Base-by-base conservation (phyloP, 1,140 invertebrate genomes). In the Drosophila nikananu region DNA sequence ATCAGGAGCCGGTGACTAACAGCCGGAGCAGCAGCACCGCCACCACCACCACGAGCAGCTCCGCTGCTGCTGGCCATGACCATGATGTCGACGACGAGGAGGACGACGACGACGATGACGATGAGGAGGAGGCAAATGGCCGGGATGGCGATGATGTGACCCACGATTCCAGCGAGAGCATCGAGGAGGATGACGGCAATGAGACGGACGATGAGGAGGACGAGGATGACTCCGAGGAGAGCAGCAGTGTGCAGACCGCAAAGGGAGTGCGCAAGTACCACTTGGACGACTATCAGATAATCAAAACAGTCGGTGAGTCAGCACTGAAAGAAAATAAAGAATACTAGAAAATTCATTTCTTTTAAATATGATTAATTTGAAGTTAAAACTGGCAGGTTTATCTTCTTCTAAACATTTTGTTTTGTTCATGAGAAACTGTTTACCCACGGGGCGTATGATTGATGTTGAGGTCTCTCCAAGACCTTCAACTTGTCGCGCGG, bases 241-340 rank as follows among this genome's bases (percentile, higher is more conserved):
- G 93, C 72, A 94, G 94, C 80, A 94, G 94, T 52, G 94, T 94
- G 0, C 94, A 94, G 68, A 95, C 94, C 64, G 94, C 94, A 48
- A 95, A 96, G 82, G 95, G 96, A 73, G 94, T 95, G 52, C 95
- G 95, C 68, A 95, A 95, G 80, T 96, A 95, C 83, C 95, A 95
- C 76, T 93, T 97, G 77, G 96, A 97, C 73, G 96, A 97, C 83
- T 95, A 97, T 74, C 96, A 97, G 86, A 96, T 97, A 72, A 95
- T 97, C 73, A 97, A 97, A 94, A 97, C 96, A 52, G 96, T 97
- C 58, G 96, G 96, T 97, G 87, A 96, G 96, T 93, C 12, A 17
- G 1, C 8, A 35, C 23, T 13, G 4, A 37, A 2, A 32, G n/a
- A 54, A 54, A 54, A 7, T 7, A 32, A 13, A 52, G 5, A 19